Evolutionary conservation across 2,113 vertebrate species (phyloP).

Genomic region (Bos indicus): DNA sequence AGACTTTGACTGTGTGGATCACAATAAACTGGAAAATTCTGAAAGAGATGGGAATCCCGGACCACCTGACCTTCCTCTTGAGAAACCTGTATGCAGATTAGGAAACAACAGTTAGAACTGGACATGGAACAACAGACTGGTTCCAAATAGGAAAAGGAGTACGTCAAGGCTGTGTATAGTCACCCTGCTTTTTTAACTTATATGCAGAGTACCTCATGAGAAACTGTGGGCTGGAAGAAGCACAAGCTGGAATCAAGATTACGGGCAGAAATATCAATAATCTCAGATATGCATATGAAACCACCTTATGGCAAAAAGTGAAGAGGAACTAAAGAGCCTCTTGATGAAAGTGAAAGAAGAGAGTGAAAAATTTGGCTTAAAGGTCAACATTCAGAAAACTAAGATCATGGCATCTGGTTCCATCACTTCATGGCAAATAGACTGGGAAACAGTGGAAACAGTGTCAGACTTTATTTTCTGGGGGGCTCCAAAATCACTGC

Average conservation of each 20-base stretch:
- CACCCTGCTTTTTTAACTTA: neutral
- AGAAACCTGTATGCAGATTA: neutral
- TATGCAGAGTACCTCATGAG: neutral
- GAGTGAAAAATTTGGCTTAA: neutral
- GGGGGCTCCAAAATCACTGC: neutral
- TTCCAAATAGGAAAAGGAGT: neutral
- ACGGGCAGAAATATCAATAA: neutral
- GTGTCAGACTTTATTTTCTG: neutral
- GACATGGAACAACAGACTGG: neutral
- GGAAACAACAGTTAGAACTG: neutral
- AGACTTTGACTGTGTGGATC: neutral
- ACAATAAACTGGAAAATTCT: neutral
- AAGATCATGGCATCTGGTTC: neutral
- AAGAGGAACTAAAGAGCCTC: neutral
- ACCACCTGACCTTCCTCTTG: neutral
- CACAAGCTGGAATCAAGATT: neutral
- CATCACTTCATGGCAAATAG: neutral
- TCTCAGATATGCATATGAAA: neutral
- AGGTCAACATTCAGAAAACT: neutral
- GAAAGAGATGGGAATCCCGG: neutral
- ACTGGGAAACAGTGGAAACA: neutral
- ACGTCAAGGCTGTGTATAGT: neutral
- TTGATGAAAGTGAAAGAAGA: neutral
- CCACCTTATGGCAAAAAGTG: neutral
- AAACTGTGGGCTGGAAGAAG: rapidly evolving